These are phyloP conservation scores for Xiphophorus birchmanni DNA, from an alignment of 2,797 vertebrate species.

Conservation along the genomic window DNA sequence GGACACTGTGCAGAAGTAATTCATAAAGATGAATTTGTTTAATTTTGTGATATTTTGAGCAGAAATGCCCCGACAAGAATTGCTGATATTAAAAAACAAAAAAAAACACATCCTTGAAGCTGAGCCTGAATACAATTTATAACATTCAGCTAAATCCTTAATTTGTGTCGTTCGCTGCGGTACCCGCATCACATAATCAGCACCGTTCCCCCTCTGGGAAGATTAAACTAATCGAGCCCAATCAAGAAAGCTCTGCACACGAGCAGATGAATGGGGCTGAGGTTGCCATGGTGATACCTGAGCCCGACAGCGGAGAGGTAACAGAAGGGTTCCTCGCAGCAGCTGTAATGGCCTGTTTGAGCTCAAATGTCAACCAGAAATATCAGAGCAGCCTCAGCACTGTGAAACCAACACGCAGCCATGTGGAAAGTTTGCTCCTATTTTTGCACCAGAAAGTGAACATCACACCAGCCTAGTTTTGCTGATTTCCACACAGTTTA, in stretches of 20 bases:
- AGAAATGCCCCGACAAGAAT: neutral
- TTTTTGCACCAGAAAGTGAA: neutral
- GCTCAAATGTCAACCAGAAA: slow-evolving; percentile 9
- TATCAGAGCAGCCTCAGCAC: slow-evolving; percentile 5
- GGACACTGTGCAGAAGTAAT: slow-evolving; percentile 28
- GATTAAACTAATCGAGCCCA: slow-evolving; percentile 21
- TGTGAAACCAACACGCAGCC: neutral
- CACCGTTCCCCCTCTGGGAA: slow-evolving; percentile 16
- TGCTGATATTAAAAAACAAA: neutral
- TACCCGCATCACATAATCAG: neutral
- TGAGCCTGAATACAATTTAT: neutral
- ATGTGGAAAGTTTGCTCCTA: neutral
- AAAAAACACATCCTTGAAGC: neutral
- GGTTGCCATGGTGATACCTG: slow-evolving; percentile 30
- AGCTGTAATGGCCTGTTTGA: slow-evolving; percentile 12
- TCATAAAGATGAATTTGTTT: neutral
- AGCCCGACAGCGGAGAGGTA: neutral
- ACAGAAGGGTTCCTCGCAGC: slow-evolving; percentile 6
- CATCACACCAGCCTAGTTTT: neutral
- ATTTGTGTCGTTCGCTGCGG: neutral
- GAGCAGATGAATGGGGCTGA: slow-evolving; percentile 2
- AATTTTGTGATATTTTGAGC: neutral
- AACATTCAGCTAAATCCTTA: slow-evolving; percentile 3
- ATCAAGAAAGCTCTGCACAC: slow-evolving; percentile 14
- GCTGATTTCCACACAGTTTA: neutral